Base-by-base conservation (phyloP, 37 sponge, comb jelly and placozoan species). In the Spongilla lacustris region DNA sequence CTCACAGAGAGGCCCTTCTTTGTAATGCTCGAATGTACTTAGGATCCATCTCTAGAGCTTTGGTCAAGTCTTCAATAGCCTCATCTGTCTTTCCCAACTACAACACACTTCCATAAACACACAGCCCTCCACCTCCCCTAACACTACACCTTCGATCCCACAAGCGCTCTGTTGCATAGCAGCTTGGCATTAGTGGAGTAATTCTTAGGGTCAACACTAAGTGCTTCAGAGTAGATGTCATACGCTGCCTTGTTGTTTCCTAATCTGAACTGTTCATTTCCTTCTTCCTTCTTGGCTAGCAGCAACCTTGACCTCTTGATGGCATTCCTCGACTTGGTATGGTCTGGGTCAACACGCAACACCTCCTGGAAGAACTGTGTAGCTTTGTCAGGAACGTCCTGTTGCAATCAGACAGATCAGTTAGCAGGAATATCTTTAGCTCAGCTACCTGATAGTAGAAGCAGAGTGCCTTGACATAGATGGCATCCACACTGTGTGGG, bases 391-490 rank as follows among this genome's bases (percentile, higher is more conserved):
- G 85, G 86, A 32, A 92, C 73, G 77, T 97, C 99, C 81, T 89
- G 83, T 2, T 36, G 27, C 58, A 58, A 58, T 17, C 58, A 58
- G 58, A 58, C 19, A 58, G 19, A 58, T 58, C 58, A 58, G 21
- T 73, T 1, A 23, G 33, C 17, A 14, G 0, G n/a, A 6, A 76
- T 10, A 66, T 10, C 17, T n/a, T n/a, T n/a, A 14, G 12, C 68
- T 67, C 19, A 10, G 58, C 19, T 46, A 90, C 92, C 84, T 96
- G 93, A 69, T 92, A 97, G 73, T 94, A 97, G 29, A 91, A 83
- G 79, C 95, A 92, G 78, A 99, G 71, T 2, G 93, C 99, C 36
- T 93, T 92, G 11, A 97, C 91, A 58, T 96, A 99, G n/a, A 97
- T 82, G 41, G 98, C 98, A 88, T 97, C 98, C 46, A 89, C 88